Base-by-base conservation (phyloP, 2,113 vertebrate genomes). In the Gasterosteus aculeatus region DNA sequence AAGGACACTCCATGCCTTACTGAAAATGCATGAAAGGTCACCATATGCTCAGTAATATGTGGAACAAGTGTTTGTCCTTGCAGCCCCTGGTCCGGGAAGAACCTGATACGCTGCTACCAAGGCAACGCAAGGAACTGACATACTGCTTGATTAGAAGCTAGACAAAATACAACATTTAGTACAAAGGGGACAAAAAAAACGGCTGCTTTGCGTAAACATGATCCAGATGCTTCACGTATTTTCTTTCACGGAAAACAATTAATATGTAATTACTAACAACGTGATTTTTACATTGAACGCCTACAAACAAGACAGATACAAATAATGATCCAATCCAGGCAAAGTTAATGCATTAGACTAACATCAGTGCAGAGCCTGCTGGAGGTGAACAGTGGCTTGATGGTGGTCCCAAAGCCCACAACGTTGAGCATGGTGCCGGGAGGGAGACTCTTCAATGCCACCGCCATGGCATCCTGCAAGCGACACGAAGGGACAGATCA, bases 401-500 rank as follows among this genome's bases (percentile, higher is more conserved):
- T 82, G 0, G 88, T 88, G 0, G 94, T 39, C 1, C 96, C 91
- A 0, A 97, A 96, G 54, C 92, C 74, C 10, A 95, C 93, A 0
- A 99, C 16, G 85, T 99, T 99, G 86, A 99, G 87, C 86, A 97
- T 91, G 0, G 96, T 96, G 82, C 95, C 93, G 0, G 95, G 83
- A 0, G 97, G 97, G 29, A 99, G 94, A 47, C 97, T 99, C 93
- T 97, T 98, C 82, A 98, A 74, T 1, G 96, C 96, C 82, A 99
- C 92, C 85, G 96, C 75, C 91, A 99, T 93, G 49, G 95, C 95
- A 61, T 98, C 97, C 98, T 99, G 87, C 51, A 73, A 26, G 7
- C 1, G 10, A 51, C 19, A 51, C 3, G 75, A 76, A 33, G 35
- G 66, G 35, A 14, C 39, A 63, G 15, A 71, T 66, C 2, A 29